phyloP scores from a whole-genome alignment of 2,797 vertebrate species.

The Falco rusticolus region DNA sequence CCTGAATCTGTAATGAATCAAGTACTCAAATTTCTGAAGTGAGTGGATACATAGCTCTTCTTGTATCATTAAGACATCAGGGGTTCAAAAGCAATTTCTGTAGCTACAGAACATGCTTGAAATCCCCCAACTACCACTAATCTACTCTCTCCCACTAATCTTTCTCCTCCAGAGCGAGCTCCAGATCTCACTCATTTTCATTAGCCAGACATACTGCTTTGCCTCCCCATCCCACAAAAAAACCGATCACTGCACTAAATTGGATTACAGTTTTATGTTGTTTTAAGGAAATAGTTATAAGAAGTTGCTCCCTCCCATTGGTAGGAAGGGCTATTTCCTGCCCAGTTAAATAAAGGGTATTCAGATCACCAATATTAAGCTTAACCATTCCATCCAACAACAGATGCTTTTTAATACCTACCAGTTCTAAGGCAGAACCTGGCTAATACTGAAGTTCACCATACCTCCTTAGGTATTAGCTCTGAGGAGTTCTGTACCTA shows the following conservation, averaged over 20 bases:
- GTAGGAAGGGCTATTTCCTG: background rate
- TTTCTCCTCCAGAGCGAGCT: background rate
- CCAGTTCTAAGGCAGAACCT: background rate
- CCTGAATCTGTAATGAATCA: background rate
- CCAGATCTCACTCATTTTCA: background rate
- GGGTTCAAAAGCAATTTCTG: background rate
- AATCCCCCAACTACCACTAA: background rate
- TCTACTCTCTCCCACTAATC: background rate
- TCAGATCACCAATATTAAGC: background rate
- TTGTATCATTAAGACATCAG: background rate
- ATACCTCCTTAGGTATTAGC: background rate
- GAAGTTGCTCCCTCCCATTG: accelerated
- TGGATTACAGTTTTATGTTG: background rate
- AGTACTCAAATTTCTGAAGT: background rate
- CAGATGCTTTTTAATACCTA: background rate
- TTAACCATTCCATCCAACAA: background rate
- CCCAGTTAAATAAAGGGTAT: background rate
- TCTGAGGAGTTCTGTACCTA: background rate
- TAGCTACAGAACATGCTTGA: background rate
- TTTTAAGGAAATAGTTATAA: background rate
- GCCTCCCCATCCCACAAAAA: background rate
- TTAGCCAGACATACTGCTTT: background rate
- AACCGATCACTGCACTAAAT: background rate
- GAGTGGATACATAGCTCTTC: background rate
- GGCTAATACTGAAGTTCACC: background rate